Base-by-base conservation (phyloP, 2,113 vertebrate genomes). In the Symphodus melops region DNA sequence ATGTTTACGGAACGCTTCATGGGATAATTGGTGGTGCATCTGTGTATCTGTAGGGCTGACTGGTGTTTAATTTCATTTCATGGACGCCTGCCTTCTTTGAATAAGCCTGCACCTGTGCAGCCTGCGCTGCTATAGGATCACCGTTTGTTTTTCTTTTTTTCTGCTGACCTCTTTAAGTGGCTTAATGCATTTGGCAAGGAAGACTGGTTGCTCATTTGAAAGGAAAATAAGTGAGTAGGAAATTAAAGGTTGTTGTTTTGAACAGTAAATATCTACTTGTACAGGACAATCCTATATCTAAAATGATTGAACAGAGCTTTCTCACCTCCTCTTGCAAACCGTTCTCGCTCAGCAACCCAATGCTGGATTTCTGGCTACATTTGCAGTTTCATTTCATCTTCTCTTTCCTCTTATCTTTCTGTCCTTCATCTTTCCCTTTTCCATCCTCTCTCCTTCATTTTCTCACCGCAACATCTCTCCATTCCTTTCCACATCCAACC, bases 51-150 rank as follows among this genome's bases (percentile, higher is more conserved):
- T 1, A 9, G 52, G 60, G 49, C 62, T 74, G 67, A 48, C 70
- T 73, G 80, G 52, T 85, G 75, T 67, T 72, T 79, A 42, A 20
- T 52, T 59, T 0, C n/a, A 64, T 84, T 84, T 82, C 66, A 68
- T 75, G 73, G 59, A 64, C 39, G 68, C 46, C 33, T 74, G 72
- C 59, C 56, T 67, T 61, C 62, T 55, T 61, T 51, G 71, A 70
- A 54, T 42, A 20, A 56, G 20, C 21, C 37, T 49, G 60, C 76
- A 81, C 66, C 63, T 83, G 82, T 72, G 57, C 64, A 53, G 9
- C 39, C 44, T 9, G 66, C 37, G 33, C 60, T 64, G 41, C 25
- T 48, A 25, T 25, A 17, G 20, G 3, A 14, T 16, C 1, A 19
- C 59, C 39, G n/a, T n/a, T n/a, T n/a, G n/a, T n/a, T 17, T 55